Percentiles rank a stretch among this genome's conserved stretches.
These are phyloP conservation scores for Scomber scombrus DNA, from an alignment of 2,113 vertebrate genomes.

Conservation along the genomic window DNA sequence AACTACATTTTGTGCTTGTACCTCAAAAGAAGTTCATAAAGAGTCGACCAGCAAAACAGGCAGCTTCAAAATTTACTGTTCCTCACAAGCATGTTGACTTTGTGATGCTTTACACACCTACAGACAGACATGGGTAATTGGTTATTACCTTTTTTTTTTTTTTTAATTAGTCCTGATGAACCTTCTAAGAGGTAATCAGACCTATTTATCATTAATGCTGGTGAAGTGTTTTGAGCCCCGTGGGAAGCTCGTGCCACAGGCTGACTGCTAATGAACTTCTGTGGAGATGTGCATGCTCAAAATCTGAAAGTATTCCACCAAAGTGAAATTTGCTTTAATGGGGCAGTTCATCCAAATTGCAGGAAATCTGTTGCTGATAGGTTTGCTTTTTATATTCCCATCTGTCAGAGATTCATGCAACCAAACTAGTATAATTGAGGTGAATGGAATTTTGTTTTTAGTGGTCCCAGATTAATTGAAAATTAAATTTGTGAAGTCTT, in stretches of 20 bases:
- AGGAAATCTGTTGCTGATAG: background rate
- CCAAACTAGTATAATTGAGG: background rate
- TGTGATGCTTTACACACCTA: constrained; percentile 4
- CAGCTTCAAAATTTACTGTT: constrained; percentile 11
- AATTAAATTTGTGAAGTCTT: no score
- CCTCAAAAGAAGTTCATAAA: constrained; percentile 32
- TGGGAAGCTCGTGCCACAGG: constrained; percentile 19
- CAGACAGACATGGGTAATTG: constrained; percentile 22
- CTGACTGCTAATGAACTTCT: constrained; percentile 36
- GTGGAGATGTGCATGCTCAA: constrained; percentile 7
- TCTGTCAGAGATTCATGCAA: background rate
- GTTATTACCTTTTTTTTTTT: background rate
- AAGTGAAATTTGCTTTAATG: constrained; percentile 32
- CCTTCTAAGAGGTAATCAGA: background rate
- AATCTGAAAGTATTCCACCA: constrained; percentile 43
- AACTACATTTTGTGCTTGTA: constrained; percentile 29
- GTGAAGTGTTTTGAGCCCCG: constrained; percentile 3
- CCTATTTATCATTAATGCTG: constrained; percentile 42
- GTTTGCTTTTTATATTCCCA: no score
- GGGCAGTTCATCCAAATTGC: constrained; percentile 22
- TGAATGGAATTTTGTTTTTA: background rate
- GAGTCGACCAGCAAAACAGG: constrained; percentile 16
- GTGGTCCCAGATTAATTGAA: no score
- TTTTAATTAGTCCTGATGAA: no score
- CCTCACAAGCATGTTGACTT: background rate